Evolutionary conservation across 2,888 invertebrate species (phyloP).

Genomic region (Rotaria macrura): DNA sequence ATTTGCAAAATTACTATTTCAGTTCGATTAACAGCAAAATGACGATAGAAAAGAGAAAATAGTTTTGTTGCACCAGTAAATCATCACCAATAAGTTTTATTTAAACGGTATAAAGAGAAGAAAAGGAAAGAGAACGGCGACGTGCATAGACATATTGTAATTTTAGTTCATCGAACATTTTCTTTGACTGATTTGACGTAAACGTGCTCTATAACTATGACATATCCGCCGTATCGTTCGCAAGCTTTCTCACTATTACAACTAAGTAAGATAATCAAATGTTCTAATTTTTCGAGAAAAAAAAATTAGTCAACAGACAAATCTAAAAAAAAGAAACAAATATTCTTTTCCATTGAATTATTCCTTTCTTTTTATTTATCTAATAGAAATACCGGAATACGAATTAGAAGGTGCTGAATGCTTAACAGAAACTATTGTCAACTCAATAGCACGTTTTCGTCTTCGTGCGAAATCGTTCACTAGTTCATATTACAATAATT

Average conservation of each 20-base stretch:
- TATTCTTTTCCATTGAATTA: background rate
- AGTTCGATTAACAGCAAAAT: background rate
- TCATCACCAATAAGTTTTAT: background rate
- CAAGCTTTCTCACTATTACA: background rate
- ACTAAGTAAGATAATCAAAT: background rate
- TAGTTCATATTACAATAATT: background rate
- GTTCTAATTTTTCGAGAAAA: no score
- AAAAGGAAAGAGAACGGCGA: background rate
- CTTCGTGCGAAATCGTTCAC: background rate
- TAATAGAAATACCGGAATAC: background rate
- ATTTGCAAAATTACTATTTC: background rate
- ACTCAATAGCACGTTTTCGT: constrained; percentile 1
- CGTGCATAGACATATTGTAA: background rate
- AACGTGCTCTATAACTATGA: background rate
- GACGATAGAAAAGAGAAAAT: background rate
- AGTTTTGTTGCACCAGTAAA: background rate
- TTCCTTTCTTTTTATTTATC: background rate
- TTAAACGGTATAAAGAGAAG: background rate
- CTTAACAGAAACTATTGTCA: background rate
- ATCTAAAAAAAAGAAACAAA: background rate
- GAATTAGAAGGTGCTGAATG: background rate
- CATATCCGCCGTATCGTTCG: background rate
- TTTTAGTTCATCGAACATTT: background rate
- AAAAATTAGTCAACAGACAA: no score
- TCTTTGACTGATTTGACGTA: background rate